Conservation (phyloP, 2,888 invertebrate genomes). For the Harpalus rubripes region DNA sequence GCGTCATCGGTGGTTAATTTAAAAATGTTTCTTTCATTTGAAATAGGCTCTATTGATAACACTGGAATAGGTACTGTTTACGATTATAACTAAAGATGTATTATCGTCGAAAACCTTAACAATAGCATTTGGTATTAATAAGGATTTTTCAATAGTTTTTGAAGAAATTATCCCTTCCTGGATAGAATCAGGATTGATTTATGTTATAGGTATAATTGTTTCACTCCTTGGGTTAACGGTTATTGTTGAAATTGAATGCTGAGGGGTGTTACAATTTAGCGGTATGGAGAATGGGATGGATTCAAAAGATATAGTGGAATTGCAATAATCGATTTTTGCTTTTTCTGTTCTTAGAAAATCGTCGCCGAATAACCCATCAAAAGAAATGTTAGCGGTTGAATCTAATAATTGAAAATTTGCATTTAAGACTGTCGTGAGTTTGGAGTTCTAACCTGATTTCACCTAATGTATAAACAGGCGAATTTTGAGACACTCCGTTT, state of each 20-base stretch:
- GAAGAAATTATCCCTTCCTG: conserved; percentile 41
- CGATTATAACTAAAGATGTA: conserved; percentile 16
- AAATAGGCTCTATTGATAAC: conserved; percentile 22
- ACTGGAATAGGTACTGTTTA: conserved; percentile 39
- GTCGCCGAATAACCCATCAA: conserved; percentile 25
- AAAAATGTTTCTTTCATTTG: conserved; percentile 34
- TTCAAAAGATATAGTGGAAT: neutral
- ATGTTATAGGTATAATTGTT: conserved; percentile 20
- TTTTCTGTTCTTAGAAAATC: conserved; percentile 45
- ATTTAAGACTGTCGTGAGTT: neutral
- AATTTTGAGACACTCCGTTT: conserved; percentile 12
- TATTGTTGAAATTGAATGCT: conserved; percentile 15
- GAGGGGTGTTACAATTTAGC: conserved; percentile 28
- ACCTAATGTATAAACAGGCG: conserved; percentile 6
- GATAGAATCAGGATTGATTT: conserved; percentile 34
- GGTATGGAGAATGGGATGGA: conserved; percentile 15
- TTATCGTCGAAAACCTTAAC: conserved; percentile 29
- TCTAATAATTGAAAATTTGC: conserved; percentile 22
- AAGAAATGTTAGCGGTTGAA: neutral
- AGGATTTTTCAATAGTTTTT: neutral
- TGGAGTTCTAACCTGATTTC: conserved; percentile 7
- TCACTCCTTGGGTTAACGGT: neutral
- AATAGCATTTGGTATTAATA: conserved; percentile 28
- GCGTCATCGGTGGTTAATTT: neutral
- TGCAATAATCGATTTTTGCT: conserved; percentile 37